Conservation (phyloP, 2,888 invertebrate species). For the Watsonalla binaria region DNA sequence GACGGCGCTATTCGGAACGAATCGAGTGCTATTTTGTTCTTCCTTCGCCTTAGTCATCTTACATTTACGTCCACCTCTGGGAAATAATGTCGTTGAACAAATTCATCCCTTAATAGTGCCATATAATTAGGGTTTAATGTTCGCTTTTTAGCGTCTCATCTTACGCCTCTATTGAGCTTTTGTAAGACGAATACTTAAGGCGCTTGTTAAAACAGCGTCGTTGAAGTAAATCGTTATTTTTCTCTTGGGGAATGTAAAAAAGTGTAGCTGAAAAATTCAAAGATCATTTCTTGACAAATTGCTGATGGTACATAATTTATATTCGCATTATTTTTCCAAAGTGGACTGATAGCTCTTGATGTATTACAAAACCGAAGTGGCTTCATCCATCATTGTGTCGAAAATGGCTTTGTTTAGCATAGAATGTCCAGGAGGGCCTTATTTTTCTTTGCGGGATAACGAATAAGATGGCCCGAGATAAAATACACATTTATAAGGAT, state of each 20-base stretch:
- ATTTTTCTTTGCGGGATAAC: slow-evolving; percentile 33
- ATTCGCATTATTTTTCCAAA: slow-evolving; percentile 21
- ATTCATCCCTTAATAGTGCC: not conserved
- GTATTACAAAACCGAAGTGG: slow-evolving; percentile 28
- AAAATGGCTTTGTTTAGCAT: slow-evolving; percentile 47
- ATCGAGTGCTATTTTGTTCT: slow-evolving; percentile 36
- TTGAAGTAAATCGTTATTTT: not conserved
- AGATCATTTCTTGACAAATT: not conserved
- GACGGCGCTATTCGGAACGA: slow-evolving; percentile 42
- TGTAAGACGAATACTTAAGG: not conserved
- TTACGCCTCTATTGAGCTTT: not conserved
- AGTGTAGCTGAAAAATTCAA: not conserved
- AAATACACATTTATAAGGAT: slow-evolving; percentile 42
- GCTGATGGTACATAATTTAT: slow-evolving; percentile 21
- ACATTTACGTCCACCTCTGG: slow-evolving; percentile 26
- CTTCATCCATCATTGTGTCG: slow-evolving; percentile 43
- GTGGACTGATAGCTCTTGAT: slow-evolving; percentile 25
- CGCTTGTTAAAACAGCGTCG: not conserved
- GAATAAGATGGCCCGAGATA: slow-evolving; percentile 37
- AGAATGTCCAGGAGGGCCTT: slow-evolving; percentile 33
- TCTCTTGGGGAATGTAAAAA: not conserved
- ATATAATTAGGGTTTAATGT: not conserved
- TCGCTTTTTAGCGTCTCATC: not conserved
- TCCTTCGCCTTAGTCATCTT: slow-evolving; percentile 20
- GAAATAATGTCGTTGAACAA: slow-evolving; percentile 12